Evolutionary conservation across 2,113 vertebrate genomes (phyloP), one percentile per base, ranked within the genome.

Genomic region (Myocastor coypus): DNA sequence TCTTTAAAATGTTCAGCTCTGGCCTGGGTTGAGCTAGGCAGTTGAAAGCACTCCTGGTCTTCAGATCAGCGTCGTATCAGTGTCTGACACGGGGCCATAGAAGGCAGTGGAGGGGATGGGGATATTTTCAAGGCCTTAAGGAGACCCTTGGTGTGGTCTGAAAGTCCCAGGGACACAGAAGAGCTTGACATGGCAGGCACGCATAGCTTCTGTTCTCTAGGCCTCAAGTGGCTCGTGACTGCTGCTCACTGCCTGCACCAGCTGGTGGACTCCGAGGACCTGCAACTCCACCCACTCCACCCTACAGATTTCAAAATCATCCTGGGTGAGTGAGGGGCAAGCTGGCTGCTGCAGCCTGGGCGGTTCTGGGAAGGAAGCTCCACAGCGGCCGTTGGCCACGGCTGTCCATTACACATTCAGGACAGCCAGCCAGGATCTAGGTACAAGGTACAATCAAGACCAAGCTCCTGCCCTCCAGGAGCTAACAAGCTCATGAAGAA

Each of bases 201-300:
- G 12, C n/a, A 0, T 59, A 24, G 10, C 8, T 68, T 94, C 64
- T 89, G 0, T 85, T 84, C 91, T 83, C 63, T 59, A 98, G 98
- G 97, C 32, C 94, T 97, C 95, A 92, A 68, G 13, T 98, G 98
- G 98, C 84, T 98, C 14, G 89, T 98, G 94, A 98, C 98, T 0
- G 98, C 98, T 0, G 98, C 98, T 22, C 98, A 98, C 86, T 98
- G 98, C 55, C 98, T 98, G 42, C 98, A 98, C 37, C 12, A 96
- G 1, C 37, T 57, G 0, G 77, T 97, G 0, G 69, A 97, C 14
- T 37, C 77, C 0, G 97, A 98, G 7, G 87, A 97, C 10, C 13
- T 94, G 16, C 71, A 42, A 2, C 19, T 98, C 22, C 61, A 5
- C 16, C 17, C 96, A 52, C 81, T 98, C 57, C 87, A 69, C 11